Base-by-base conservation (phyloP, 2,888 invertebrate species). In the Metellina segmentata region DNA sequence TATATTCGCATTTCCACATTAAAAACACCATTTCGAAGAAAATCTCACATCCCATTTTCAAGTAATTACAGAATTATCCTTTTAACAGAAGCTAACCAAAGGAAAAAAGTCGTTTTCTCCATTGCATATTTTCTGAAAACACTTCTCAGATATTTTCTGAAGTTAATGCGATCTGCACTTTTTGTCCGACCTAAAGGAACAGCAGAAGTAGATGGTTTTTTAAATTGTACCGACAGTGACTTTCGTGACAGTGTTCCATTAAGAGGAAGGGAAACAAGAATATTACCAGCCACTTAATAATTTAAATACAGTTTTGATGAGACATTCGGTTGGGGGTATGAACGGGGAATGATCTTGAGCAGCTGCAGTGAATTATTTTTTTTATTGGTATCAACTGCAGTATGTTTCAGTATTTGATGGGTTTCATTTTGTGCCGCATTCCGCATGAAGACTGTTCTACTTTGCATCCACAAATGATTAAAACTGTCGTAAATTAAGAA, bases 261-360 rank as follows among this genome's bases (percentile, higher is more conserved):
- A 86, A 78, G 71, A 13, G 77, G 13, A 78, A 19, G 61, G 61
- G 78, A 69, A 70, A 78, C 78, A 69, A 34, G 85, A 85, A 77
- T 78, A 78, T 86, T 69, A 86, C 69, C 78, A 71, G 20, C 78
- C 77, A 77, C 69, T 86, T 78, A 86, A 86, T 86, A 86, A 86
- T 86, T 86, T 78, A 86, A 86, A 77, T 86, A 75, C 74, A 53
- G 48, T 85, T 85, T 85, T 34, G 53, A 85, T 74, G 75, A 85
- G 61, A 52, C 74, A 19, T 53, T 16, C 34, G 72, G 74, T 20
- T 9, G 61, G 48, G 34, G 48, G 9, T 19, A 20, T 34, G 20
- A 72, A 72, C 13, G 71, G 34, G 74, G 53, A 51, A 16, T 16
- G 51, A 70, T n/a, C 71, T 51, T n/a, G 48, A 81, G 70, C 81